These are phyloP conservation scores for Lepisosteus oculatus DNA, from an alignment of 2,113 vertebrate genomes.

Conservation along the genomic window DNA sequence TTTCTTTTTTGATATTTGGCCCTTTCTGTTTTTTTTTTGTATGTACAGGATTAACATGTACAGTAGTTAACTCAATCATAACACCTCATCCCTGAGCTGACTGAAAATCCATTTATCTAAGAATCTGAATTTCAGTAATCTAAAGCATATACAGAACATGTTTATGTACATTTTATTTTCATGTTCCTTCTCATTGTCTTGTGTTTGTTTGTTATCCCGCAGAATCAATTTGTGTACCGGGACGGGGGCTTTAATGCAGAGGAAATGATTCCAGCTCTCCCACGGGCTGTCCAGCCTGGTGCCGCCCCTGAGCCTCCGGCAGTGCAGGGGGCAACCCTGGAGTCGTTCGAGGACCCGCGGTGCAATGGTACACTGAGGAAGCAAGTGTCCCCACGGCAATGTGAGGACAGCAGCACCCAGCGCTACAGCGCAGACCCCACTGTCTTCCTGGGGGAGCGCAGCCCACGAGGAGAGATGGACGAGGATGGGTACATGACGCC, in stretches of 20 bases:
- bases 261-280: conserved; percentile 58
- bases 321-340: conserved; percentile 62
- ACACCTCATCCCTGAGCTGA: no score
- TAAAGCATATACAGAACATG: no score
- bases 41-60: no score
- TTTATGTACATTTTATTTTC: no score
- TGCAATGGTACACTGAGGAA: conserved; percentile 89
- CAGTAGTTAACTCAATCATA: no score
- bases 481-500: conserved; percentile 93
- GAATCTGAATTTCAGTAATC: no score
- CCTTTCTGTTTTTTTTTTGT: no score
- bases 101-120: no score
- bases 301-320: conserved; percentile 63
- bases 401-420: conserved; percentile 82
- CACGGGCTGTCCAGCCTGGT: conserved; percentile 60
- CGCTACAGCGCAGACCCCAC: conserved; percentile 94
- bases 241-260: conserved; percentile 71
- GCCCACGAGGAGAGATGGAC: conserved; percentile 70
- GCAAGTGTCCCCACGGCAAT: conserved; percentile 58
- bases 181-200: no score
- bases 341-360: conserved; percentile 79
- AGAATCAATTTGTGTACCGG: conserved; percentile 90
- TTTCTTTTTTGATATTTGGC: no score
- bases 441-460: conserved; percentile 77
- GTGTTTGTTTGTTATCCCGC: conserved; percentile 11